Evolutionary conservation across 2,797 vertebrate genomes (phyloP), one percentile per base, ranked within the genome.

Genomic region (Cirrhinus mrigala): DNA sequence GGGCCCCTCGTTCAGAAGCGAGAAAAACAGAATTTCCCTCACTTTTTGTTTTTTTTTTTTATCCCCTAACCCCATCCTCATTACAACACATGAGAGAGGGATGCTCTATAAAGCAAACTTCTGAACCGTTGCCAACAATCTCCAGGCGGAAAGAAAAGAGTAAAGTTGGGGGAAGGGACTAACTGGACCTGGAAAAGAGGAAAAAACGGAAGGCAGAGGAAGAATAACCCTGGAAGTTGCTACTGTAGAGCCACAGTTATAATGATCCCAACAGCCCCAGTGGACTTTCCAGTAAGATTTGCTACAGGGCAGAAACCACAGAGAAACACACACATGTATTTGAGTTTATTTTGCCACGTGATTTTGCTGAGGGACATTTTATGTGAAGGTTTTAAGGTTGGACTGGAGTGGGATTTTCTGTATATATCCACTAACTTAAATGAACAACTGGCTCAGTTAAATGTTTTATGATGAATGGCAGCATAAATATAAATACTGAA

Each of bases 51-150:
- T 9, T n/a, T 18, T 54, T 40, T n/a, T n/a, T n/a, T n/a, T n/a
- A n/a, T n/a, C 11, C 5, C 24, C 48, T 56, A 27, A 24, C n/a
- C 37, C 56, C 10, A 14, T 71, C 52, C 64, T 27, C 14, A 58
- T 71, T 84, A 78, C n/a, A 68, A 58, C n/a, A 78, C 27, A 44
- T 12, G 66, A 71, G 66, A 48, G 52, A 46, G 70, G 22, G 54
- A 83, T 68, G 3, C 85, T 90, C 81, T 27, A 54, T 70, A 89
- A 88, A 56, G 85, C 71, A 83, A 82, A 71, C 81, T 81, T 84
- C 37, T 88, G 87, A 86, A 87, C 69, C 73, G 44, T 87, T 90
- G 90, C 91, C 91, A 94, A 89, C 75, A 89, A 79, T 89, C 82
- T 90, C 88, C 70, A 87, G 89, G 90, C 83, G 4, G n/a, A 69